A percentile compares a stretch with the other conserved stretches of the same genome.
phyloP scores from a whole-genome alignment of 1,140 invertebrate genomes.

The Polypedilum vanderplanki region DNA sequence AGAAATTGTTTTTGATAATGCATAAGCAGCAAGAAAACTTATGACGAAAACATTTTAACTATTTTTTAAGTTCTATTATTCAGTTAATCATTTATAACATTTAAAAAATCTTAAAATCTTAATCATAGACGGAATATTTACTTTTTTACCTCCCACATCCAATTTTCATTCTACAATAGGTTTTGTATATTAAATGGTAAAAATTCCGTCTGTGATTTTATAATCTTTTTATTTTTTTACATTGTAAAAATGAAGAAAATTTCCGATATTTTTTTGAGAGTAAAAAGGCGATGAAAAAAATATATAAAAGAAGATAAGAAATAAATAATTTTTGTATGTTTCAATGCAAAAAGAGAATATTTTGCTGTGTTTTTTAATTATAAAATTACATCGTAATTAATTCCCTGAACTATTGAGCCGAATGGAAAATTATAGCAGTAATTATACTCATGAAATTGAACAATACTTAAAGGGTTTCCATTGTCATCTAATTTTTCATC shows the following conservation, averaged over 20 bases:
- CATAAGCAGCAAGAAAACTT: too few relatives aligned
- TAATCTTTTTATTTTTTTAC: not conserved
- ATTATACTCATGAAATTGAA: conserved; percentile 11
- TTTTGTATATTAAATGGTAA: too few relatives aligned
- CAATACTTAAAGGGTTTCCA: not conserved
- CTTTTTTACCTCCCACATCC: too few relatives aligned
- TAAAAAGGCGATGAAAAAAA: conserved; percentile 19
- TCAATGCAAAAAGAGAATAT: conserved; percentile 17
- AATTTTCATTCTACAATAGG: too few relatives aligned
- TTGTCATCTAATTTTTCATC: not conserved
- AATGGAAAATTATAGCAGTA: conserved; percentile 22
- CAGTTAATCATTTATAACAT: too few relatives aligned
- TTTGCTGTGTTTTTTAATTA: not conserved
- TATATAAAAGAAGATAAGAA: not conserved
- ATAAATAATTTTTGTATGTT: conserved; percentile 25
- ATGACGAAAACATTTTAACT: too few relatives aligned
- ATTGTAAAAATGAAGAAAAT: not conserved
- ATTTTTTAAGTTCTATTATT: too few relatives aligned
- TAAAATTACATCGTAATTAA: conserved; percentile 7
- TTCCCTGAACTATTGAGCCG: conserved; percentile 22
- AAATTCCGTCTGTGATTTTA: too few relatives aligned
- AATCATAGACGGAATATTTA: too few relatives aligned
- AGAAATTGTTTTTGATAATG: too few relatives aligned
- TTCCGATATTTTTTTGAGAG: not conserved
- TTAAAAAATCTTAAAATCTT: too few relatives aligned